Conservation (phyloP, 1,140 invertebrate genomes). For the Heliconius hewitsoni region DNA sequence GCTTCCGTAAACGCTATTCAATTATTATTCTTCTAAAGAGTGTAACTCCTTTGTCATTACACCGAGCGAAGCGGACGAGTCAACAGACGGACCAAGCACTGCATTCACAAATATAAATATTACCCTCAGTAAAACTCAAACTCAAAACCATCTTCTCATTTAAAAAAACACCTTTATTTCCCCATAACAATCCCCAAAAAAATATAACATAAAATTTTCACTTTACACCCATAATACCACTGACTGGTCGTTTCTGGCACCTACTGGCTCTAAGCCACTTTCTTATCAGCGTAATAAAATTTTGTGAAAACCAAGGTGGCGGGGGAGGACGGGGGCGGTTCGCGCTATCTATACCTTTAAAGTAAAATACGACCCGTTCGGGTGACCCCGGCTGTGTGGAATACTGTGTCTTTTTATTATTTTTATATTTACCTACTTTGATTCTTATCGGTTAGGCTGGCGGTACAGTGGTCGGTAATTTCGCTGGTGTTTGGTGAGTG, state of each 20-base stretch:
- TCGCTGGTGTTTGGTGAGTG: neutral
- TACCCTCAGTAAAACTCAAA: neutral
- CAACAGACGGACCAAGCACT: no score
- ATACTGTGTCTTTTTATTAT: slow-evolving; percentile 29
- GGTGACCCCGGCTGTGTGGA: slow-evolving; percentile 25
- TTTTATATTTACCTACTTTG: slow-evolving; percentile 1
- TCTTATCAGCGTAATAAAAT: slow-evolving; percentile 44
- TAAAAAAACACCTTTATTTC: neutral
- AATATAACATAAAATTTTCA: slow-evolving; percentile 33
- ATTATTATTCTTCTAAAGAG: no score
- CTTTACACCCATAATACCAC: slow-evolving; percentile 36
- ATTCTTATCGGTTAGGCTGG: neutral
- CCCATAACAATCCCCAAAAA: neutral
- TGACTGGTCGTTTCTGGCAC: slow-evolving; percentile 33
- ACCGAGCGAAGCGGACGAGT: no score
- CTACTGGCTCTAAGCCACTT: slow-evolving; percentile 39
- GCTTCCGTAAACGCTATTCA: no score
- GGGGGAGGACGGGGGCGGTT: slow-evolving; percentile 9
- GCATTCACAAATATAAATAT: no score
- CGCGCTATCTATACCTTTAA: slow-evolving; percentile 35
- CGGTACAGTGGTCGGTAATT: neutral
- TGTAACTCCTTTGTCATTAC: no score
- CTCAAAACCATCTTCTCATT: neutral
- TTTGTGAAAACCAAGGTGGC: slow-evolving; percentile 44
- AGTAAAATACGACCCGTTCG: slow-evolving; percentile 37